Percentiles rank a stretch among this genome's conserved stretches.
phyloP scores from a whole-genome alignment of 2,797 vertebrate species.

The Danio albolineatus region DNA sequence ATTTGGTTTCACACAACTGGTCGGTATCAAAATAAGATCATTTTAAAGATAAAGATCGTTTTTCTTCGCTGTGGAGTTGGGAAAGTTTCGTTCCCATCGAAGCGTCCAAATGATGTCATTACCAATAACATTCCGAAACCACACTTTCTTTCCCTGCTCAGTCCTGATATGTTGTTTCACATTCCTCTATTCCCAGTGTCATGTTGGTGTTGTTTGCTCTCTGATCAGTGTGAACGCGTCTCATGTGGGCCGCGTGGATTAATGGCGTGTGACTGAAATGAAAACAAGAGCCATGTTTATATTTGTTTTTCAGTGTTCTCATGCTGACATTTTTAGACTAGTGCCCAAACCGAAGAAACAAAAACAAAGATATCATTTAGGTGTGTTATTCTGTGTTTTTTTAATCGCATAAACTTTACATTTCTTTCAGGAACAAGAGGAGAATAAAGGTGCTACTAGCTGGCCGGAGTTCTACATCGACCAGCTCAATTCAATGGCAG shows the following conservation, averaged over 20 bases:
- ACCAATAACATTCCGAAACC: conserved; percentile 27
- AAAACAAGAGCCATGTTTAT: not conserved
- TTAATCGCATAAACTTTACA: not conserved
- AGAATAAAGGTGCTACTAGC: conserved; percentile 98
- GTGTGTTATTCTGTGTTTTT: not conserved
- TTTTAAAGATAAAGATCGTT: conserved; percentile 39
- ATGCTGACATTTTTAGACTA: not conserved
- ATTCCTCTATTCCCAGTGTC: conserved; percentile 31
- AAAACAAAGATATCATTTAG: not conserved
- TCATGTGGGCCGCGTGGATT: not conserved
- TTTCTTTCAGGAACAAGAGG: conserved; percentile 91
- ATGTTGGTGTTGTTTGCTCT: conserved; percentile 1
- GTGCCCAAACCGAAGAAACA: not conserved
- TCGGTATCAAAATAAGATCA: conserved; percentile 36
- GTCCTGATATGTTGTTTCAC: conserved; percentile 18
- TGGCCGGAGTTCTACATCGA: conserved; percentile 99
- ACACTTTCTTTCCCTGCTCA: conserved; percentile 9
- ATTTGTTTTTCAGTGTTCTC: not conserved
- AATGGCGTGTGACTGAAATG: conserved; percentile 22
- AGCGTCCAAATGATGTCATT: conserved; percentile 27
- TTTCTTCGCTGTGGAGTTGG: conserved; percentile 10
- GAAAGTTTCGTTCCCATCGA: conserved; percentile 21
- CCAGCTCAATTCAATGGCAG: conserved; percentile 98
- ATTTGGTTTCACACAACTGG: conserved; percentile 31
- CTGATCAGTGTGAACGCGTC: not conserved